Conservation (phyloP, 2,113 vertebrate genomes). For the Himantopus leucocephalus region DNA sequence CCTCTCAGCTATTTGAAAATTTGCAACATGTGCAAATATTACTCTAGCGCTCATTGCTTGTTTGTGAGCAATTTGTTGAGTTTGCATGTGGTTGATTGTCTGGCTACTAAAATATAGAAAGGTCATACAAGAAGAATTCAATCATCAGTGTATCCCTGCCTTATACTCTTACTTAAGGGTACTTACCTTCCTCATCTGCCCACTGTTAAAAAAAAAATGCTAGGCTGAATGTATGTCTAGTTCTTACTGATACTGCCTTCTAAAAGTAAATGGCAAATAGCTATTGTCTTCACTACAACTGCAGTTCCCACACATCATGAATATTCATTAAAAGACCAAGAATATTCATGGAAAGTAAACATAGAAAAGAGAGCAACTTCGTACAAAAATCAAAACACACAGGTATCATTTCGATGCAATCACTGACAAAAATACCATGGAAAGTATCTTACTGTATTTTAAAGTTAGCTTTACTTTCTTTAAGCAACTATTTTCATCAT, state of each 20-base stretch:
- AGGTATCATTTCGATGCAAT: not conserved
- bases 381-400: not conserved
- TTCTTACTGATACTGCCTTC: not conserved
- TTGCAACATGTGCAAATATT: not conserved
- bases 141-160: not conserved
- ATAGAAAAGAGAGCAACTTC: not conserved
- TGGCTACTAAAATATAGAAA: not conserved
- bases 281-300: not conserved
- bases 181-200: not conserved
- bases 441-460: not conserved
- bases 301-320: not conserved
- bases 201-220: not conserved
- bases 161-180: not conserved
- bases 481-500: not conserved
- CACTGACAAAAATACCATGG: not conserved
- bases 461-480: not conserved
- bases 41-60: not conserved
- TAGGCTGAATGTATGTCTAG: not conserved
- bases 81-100: not conserved
- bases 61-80: not conserved
- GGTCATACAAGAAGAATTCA: not conserved
- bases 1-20: not conserved
- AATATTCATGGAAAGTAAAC: not conserved
- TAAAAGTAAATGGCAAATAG: not conserved
- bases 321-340: not conserved